These are phyloP conservation scores for Eupsilia transversa DNA, from an alignment of 2,888 invertebrate species.

Conservation along the genomic window DNA sequence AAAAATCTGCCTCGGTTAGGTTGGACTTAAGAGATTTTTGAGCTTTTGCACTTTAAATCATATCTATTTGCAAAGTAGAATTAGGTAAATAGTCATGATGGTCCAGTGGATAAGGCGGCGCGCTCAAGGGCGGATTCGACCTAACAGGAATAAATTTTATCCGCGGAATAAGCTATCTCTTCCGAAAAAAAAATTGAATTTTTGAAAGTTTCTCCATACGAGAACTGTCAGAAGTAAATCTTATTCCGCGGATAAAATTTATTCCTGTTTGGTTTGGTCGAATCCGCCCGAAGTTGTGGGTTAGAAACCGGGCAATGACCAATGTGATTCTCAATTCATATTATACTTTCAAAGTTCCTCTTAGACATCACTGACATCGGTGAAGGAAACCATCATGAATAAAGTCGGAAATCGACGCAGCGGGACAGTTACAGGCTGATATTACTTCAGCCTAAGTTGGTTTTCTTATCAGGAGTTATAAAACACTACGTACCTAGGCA, in stretches of 20 bases:
- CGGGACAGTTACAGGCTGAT: neutral
- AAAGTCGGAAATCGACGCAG: neutral
- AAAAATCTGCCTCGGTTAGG: neutral
- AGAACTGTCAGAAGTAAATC: too few relatives aligned
- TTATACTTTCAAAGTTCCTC: neutral
- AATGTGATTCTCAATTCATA: neutral
- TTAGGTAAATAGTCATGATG: neutral
- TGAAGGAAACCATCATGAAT: neutral
- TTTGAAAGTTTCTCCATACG: too few relatives aligned
- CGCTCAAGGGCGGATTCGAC: too few relatives aligned
- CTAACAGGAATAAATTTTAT: too few relatives aligned
- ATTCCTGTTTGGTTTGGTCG: too few relatives aligned
- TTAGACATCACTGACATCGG: neutral
- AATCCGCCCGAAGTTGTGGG: neutral
- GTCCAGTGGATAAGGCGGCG: neutral
- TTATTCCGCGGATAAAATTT: too few relatives aligned
- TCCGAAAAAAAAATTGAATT: too few relatives aligned
- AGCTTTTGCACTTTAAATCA: neutral
- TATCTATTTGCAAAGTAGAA: too few relatives aligned
- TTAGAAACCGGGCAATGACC: neutral
- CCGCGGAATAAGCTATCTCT: too few relatives aligned
- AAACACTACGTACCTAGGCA: neutral
- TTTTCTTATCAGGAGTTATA: slow-evolving; percentile 2
- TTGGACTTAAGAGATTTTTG: neutral
- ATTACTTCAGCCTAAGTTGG: neutral